Base-by-base conservation (phyloP, 1,140 invertebrate species). In the Dermatophagoides farinae region DNA sequence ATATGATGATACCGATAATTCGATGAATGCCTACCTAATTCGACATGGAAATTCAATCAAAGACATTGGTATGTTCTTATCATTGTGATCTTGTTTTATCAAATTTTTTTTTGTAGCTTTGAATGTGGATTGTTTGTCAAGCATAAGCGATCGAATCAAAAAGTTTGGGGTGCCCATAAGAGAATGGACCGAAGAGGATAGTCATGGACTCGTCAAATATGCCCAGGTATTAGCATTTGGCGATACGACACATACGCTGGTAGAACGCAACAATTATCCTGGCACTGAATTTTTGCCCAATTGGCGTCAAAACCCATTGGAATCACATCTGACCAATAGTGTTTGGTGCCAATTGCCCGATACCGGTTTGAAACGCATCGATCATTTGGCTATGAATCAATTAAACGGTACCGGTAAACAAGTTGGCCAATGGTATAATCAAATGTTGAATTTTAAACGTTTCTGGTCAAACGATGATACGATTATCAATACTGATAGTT, bases 391-490 rank as follows among this genome's bases (percentile, higher is more conserved):
- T 25, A 90, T 89, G 10, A 97, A 97, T 74, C 91, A 97, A 72
- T 87, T 90, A 0, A 87, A 96, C 68, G 72, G 82, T 50, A 71
- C 82, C 65, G 97, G 97, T 91, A 85, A 89, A 69, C 71, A 78
- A 57, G 82, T 82, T 0, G 87, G 83, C 0, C 79, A 86, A 67
- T 97, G 91, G 91, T 62, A 98, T 70, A 90, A 96, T 71, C 80
- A 83, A 46, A 84, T 81, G 65, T 74, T 98, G 47, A 82, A 87
- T 72, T 98, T 99, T 70, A 92, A 98, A 72, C 81, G 93, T 68
- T 98, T 97, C 72, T 98, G 93, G 95, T 97, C 93, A 5, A 88
- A 97, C 0, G 95, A 98, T 71, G 95, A 98, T 71, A 81, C 78
- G 9, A 89, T 97, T 71, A 79, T 99, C 6, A 88, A 92, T 70